Percentiles rank a stretch among this genome's conserved stretches.
Conservation (phyloP, 2,113 vertebrate species). For the Podarcis muralis region DNA sequence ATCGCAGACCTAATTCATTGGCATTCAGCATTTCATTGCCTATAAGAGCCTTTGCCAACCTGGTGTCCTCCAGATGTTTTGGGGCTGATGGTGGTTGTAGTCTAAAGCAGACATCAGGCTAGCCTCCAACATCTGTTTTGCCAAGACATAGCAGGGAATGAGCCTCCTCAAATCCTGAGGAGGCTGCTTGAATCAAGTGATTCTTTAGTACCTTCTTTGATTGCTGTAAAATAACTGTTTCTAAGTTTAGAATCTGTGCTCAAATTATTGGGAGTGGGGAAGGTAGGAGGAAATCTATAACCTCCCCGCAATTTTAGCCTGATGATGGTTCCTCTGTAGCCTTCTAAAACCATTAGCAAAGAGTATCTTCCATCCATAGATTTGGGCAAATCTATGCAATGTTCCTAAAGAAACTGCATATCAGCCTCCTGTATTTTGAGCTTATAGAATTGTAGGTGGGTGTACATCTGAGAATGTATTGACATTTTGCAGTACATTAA, state of each 20-base stretch:
- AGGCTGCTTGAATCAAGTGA: constrained; percentile 4
- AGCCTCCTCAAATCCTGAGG: constrained; percentile 5
- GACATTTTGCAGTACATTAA: neutral
- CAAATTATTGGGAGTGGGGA: neutral
- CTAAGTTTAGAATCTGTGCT: neutral
- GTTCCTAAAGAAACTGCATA: neutral
- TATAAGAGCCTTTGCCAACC: too few relatives aligned
- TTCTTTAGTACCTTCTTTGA: constrained; percentile 15
- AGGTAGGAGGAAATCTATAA: neutral
- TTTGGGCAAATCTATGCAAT: neutral
- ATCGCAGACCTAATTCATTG: too few relatives aligned
- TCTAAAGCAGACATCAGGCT: too few relatives aligned
- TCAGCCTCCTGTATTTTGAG: neutral
- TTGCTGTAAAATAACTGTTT: constrained; percentile 17
- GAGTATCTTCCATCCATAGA: neutral
- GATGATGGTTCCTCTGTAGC: neutral
- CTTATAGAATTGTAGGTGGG: neutral
- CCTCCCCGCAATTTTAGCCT: neutral
- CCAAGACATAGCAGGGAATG: too few relatives aligned
- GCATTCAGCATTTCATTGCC: too few relatives aligned
- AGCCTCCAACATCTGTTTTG: too few relatives aligned
- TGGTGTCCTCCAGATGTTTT: too few relatives aligned
- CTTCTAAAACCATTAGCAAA: neutral
- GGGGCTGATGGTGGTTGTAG: too few relatives aligned
- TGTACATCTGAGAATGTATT: neutral